These are phyloP conservation scores for Liopterus haemorrhoidalis DNA, from an alignment of 2,888 invertebrate species.

Conservation along the genomic window DNA sequence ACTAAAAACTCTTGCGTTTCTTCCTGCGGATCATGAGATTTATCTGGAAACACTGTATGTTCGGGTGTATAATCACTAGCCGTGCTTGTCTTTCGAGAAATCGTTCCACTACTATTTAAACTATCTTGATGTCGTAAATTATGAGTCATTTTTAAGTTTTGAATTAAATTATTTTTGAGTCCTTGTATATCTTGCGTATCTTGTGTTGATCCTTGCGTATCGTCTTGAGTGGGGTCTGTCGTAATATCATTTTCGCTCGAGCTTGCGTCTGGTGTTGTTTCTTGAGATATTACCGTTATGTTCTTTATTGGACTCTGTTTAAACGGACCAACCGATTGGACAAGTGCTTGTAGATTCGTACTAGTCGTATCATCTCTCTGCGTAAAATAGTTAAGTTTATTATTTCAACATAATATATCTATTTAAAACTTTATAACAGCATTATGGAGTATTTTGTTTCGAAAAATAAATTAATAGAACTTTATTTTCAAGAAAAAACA, in stretches of 20 bases:
- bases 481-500: too few species aligned
- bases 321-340: constrained; percentile 37
- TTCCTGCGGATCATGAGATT: too few species aligned
- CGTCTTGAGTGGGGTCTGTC: constrained; percentile 1
- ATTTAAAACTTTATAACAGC: background rate
- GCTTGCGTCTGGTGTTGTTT: constrained; percentile 25
- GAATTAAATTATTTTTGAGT: constrained; percentile 15
- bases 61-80: constrained; percentile 55
- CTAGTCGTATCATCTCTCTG: constrained; percentile 20
- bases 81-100: constrained; percentile 54
- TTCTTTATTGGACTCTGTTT: constrained; percentile 35
- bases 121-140: constrained; percentile 42
- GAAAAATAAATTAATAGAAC: too few species aligned
- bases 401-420: background rate
- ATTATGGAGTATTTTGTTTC: too few species aligned
- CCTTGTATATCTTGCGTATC: constrained; percentile 10
- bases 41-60: constrained; percentile 44
- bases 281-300: constrained; percentile 33
- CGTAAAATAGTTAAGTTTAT: constrained; percentile 15
- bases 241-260: constrained; percentile 15
- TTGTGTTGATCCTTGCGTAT: constrained; percentile 7
- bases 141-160: constrained; percentile 18
- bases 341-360: constrained; percentile 37
- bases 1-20: constrained; percentile 25
- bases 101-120: constrained; percentile 45